Evolutionary conservation across 1,140 invertebrate genomes (phyloP).

Genomic region (Drosophila lacteicornis): DNA sequence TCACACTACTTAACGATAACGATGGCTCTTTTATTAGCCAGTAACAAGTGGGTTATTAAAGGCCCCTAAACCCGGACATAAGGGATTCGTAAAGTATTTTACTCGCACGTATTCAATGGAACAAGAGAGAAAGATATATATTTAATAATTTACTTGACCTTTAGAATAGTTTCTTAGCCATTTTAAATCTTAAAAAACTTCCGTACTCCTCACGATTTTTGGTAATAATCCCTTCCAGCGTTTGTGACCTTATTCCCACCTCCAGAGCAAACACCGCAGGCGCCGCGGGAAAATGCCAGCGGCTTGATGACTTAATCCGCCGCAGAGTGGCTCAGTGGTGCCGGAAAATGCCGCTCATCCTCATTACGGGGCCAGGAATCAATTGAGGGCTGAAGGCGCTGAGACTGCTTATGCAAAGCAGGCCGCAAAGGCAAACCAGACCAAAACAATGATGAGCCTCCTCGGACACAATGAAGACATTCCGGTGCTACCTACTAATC

Average conservation of each 20-base stretch:
- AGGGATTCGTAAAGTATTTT: neutral
- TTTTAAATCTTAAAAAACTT: neutral
- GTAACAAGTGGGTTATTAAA: conserved; percentile 3
- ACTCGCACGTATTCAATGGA: neutral
- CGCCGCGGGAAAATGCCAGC: conserved; percentile 11
- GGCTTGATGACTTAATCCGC: conserved; percentile 56
- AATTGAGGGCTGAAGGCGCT: conserved; percentile 40
- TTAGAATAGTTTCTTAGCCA: too few species aligned
- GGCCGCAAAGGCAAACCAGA: conserved; percentile 7
- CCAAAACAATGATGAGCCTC: conserved; percentile 10
- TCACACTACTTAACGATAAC: conserved; percentile 27
- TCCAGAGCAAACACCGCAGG: conserved; percentile 34
- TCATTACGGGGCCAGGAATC: conserved; percentile 62
- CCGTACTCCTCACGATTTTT: neutral
- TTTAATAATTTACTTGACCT: neutral
- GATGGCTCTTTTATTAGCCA: conserved; percentile 26
- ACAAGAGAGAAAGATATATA: neutral
- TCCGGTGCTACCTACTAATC: conserved; percentile 61
- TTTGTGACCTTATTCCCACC: conserved; percentile 27
- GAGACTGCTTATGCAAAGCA: conserved; percentile 57
- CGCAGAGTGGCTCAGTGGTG: conserved; percentile 45
- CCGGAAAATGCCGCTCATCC: conserved; percentile 41
- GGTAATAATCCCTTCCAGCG: conserved; percentile 8
- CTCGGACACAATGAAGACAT: conserved; percentile 54
- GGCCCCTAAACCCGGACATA: conserved; percentile 6